phyloP scores from a whole-genome alignment of 2,797 vertebrate species.

The Hyperoplus lanceolatus region DNA sequence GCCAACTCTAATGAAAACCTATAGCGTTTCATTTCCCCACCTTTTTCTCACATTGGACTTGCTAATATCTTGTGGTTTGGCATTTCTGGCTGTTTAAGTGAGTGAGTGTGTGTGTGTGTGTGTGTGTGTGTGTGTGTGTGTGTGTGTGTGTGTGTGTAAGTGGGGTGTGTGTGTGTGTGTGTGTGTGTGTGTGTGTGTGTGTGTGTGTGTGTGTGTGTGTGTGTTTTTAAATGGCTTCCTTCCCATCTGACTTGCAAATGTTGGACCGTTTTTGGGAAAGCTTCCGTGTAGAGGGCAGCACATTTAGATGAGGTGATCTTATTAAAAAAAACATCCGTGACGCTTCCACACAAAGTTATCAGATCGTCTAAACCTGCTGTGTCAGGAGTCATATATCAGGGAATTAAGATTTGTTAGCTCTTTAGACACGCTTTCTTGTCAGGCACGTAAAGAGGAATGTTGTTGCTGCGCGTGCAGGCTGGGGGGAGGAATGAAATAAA shows the following conservation, averaged over 20 bases:
- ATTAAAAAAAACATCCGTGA: constrained; percentile 53
- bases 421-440: constrained; percentile 15
- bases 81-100: constrained; percentile 22
- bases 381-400: constrained; percentile 69
- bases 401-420: constrained; percentile 41
- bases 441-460: constrained; percentile 18
- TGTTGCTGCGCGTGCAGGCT: constrained; percentile 1
- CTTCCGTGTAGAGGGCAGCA: constrained; percentile 19
- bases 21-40: constrained; percentile 57
- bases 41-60: constrained; percentile 51
- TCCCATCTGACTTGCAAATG: constrained; percentile 73
- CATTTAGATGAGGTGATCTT: constrained; percentile 64
- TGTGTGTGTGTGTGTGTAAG: neutral
- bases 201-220: neutral
- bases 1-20: constrained; percentile 51
- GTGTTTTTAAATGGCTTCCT: neutral
- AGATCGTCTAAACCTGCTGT: constrained; percentile 28
- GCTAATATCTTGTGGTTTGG: constrained; percentile 51
- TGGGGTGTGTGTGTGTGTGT: neutral
- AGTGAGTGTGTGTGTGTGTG: neutral
- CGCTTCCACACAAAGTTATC: constrained; percentile 62
- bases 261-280: constrained; percentile 38
- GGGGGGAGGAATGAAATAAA: constrained; percentile 23
- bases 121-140: constrained; percentile 1
- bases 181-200: constrained; percentile 2